Conservation (phyloP, 2,888 invertebrate species). For the Antheraea assamensis region DNA sequence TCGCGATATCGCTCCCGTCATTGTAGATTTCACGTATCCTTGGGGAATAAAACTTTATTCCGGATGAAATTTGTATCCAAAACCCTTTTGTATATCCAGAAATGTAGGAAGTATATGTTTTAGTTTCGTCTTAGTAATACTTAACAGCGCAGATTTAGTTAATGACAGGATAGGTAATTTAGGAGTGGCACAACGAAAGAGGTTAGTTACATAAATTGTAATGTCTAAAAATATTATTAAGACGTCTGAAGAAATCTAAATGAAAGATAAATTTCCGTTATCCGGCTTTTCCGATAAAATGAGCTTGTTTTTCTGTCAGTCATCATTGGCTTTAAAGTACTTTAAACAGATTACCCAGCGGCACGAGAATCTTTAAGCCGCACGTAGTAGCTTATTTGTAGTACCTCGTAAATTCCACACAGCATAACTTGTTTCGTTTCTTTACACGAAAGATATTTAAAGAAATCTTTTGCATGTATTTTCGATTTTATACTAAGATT, state of each 20-base stretch:
- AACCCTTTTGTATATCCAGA: too few relatives aligned
- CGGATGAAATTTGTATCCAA: too few relatives aligned
- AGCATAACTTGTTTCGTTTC: background rate
- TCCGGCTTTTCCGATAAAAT: too few relatives aligned
- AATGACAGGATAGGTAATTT: background rate
- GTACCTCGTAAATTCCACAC: too few relatives aligned
- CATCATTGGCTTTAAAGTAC: background rate
- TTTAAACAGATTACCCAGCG: background rate
- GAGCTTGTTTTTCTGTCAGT: background rate
- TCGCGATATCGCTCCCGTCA: background rate
- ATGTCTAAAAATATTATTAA: too few relatives aligned
- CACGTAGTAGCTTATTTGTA: background rate
- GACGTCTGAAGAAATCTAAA: too few relatives aligned
- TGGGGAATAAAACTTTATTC: too few relatives aligned
- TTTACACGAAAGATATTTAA: background rate
- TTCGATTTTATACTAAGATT: background rate
- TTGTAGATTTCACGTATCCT: too few relatives aligned
- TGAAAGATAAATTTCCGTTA: too few relatives aligned
- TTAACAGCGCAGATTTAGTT: background rate
- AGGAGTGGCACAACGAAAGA: background rate
- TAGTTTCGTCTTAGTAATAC: too few relatives aligned
- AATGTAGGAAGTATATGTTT: too few relatives aligned
- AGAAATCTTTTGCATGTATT: background rate
- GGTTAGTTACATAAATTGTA: background rate
- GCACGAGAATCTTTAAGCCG: background rate